These are phyloP conservation scores for Turritopsis dohrnii DNA, from an alignment of 30 jellyfish, hydroid and myxozoan genomes.

Conservation along the genomic window DNA sequence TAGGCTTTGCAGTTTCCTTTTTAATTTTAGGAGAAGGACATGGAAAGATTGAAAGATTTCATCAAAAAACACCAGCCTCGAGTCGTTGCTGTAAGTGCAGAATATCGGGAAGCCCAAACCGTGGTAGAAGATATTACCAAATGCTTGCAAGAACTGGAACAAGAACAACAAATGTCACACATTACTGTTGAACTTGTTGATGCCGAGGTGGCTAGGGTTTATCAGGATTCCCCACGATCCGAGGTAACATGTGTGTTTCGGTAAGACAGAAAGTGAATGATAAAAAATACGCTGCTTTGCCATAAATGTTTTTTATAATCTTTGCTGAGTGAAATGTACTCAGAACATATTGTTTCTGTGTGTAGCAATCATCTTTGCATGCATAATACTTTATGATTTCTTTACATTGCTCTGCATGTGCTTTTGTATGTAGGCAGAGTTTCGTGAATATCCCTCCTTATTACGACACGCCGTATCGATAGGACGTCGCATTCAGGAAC, in stretches of 20 bases:
- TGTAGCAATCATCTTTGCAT: no score
- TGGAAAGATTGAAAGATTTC: constrained; percentile 68
- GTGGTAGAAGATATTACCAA: constrained; percentile 74
- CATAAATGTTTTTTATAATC: no score
- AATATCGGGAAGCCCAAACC: constrained; percentile 73
- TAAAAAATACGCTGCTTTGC: not conserved
- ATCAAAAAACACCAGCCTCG: constrained; percentile 79
- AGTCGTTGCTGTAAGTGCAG: constrained; percentile 86
- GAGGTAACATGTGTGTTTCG: constrained; percentile 44
- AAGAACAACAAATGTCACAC: constrained; percentile 78
- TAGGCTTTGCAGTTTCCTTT: no score
- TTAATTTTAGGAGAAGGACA: constrained; percentile 50
- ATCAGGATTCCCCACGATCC: constrained; percentile 84
- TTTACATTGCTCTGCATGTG: no score
- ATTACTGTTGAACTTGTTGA: constrained; percentile 78
- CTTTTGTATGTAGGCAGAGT: constrained; percentile 77
- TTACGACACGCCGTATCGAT: constrained; percentile 91
- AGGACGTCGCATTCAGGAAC: constrained; percentile 95
- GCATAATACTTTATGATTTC: no score
- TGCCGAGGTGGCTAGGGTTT: constrained; percentile 84
- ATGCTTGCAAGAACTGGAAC: constrained; percentile 64
- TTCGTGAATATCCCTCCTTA: constrained; percentile 82
- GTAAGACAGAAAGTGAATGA: not conserved
- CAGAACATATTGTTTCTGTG: no score
- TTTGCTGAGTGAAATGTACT: no score